phyloP scores from a whole-genome alignment of 1,140 invertebrate genomes.

The Aphelenchoides fujianensis region DNA sequence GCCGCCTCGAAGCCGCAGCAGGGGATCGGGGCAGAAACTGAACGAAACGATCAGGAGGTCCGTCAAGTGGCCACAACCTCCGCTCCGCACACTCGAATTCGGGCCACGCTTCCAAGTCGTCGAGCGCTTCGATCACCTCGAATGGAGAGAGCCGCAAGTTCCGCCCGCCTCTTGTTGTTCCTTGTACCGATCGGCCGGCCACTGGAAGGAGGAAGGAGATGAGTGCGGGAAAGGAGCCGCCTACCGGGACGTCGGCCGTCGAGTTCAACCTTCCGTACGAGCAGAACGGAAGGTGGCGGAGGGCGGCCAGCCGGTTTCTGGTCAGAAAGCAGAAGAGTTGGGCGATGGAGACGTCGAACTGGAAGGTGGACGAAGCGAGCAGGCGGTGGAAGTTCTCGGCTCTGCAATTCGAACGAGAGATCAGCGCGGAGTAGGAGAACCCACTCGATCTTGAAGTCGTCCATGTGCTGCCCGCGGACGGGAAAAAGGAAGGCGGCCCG shows the following conservation, averaged over 20 bases:
- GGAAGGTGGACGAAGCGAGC: neutral
- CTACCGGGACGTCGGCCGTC: neutral
- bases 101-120: neutral
- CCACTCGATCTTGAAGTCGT: conserved; percentile 8
- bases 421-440: too few relatives aligned
- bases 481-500: conserved; percentile 1
- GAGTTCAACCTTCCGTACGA: neutral
- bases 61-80: conserved; percentile 12
- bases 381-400: neutral
- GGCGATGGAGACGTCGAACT: conserved; percentile 24
- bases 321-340: conserved; percentile 26
- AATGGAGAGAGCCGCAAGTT: neutral
- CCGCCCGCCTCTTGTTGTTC: neutral
- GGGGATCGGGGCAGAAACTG: conserved; percentile 22
- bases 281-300: neutral
- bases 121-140: conserved; percentile 8
- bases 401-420: too few relatives aligned
- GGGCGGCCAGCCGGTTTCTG: conserved; percentile 7
- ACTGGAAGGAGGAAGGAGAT: neutral
- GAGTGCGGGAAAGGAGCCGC: neutral
- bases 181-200: neutral
- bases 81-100: conserved; percentile 13
- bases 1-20: conserved; percentile 10
- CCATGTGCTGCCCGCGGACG: neutral
- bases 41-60: neutral